These are phyloP conservation scores for Lichenostomus cassidix DNA, from an alignment of 2,113 vertebrate species.

Conservation along the genomic window DNA sequence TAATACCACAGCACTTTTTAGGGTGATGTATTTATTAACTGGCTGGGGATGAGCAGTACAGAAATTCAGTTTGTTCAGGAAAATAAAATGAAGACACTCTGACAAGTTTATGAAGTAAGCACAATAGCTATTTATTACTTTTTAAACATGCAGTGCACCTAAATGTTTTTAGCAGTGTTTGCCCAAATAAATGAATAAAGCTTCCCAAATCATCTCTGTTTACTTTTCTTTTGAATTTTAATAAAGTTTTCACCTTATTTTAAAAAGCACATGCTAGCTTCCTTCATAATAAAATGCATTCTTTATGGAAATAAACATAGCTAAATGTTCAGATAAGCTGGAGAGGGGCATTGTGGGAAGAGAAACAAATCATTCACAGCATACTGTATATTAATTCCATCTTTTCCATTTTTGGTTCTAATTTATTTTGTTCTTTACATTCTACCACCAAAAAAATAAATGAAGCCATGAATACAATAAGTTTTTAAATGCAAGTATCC, in stretches of 20 bases:
- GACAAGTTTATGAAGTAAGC: slow-evolving; percentile 96
- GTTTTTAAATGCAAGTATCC: slow-evolving; percentile 11
- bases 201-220: slow-evolving; percentile 68
- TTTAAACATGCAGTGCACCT: slow-evolving; percentile 73
- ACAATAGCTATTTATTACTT: slow-evolving; percentile 89
- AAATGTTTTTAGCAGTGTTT: slow-evolving; percentile 76
- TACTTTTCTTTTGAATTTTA: slow-evolving; percentile 74
- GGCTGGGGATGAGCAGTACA: slow-evolving; percentile 78
- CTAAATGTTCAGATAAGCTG: slow-evolving; percentile 73
- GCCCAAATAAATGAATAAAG: slow-evolving; percentile 78
- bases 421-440: slow-evolving; percentile 64
- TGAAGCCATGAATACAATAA: slow-evolving; percentile 40
- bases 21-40: slow-evolving; percentile 97
- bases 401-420: slow-evolving; percentile 56
- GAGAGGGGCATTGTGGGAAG: slow-evolving; percentile 65
- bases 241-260: slow-evolving; percentile 71
- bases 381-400: slow-evolving; percentile 59
- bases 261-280: slow-evolving; percentile 22
- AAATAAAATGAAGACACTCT: slow-evolving; percentile 92
- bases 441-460: slow-evolving; percentile 37
- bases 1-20: slow-evolving; percentile 95
- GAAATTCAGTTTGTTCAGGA: slow-evolving; percentile 89
- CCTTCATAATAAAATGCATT: slow-evolving; percentile 17
- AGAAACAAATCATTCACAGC: slow-evolving; percentile 63
- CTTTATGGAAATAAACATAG: slow-evolving; percentile 63